Base-by-base conservation (phyloP, 2,113 vertebrate genomes). In the Callipepla californica region DNA sequence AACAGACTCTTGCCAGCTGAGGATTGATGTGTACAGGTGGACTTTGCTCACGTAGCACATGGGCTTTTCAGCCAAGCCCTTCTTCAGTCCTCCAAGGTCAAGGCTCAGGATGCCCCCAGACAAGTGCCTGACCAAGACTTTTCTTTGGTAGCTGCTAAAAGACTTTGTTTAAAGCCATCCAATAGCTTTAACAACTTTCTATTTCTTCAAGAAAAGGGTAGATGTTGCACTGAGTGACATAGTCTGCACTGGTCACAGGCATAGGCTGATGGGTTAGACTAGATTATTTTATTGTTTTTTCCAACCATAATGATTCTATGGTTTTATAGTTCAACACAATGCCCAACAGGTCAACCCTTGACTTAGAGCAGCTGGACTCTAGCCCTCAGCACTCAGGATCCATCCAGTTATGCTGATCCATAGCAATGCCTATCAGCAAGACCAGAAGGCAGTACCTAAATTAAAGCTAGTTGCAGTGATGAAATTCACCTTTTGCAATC, bases 401-500 rank as follows among this genome's bases (percentile, higher is more conserved):
- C 58, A 50, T 67, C n/a, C 0, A 1, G 38, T 11, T 85, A 42
- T 55, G 68, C 45, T 85, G 50, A 80, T 59, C 34, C 63, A 74
- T 7, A 93, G 11, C 65, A 50, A 12, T 70, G 61, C 85, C 76
- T 88, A 88, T 80, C 90, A 93, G 70, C 70, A 57, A 85, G 42
- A 82, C 63, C 50, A 85, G 81, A 77, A 92, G 88, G 79, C 65
- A 93, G 10, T 20, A 19, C 53, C n/a, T 38, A 23, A 58, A 85
- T 80, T 68, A 95, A 87, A 95, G 79, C 45, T 77, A 55, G 34
- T 85, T 1, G 0, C 55, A 34, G 0, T 93, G 68, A 63, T n/a
- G 68, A 93, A 96, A 96, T 15, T 86, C 63, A 65, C n/a, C 40
- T 70, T 79, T n/a, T 81, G 84, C 84, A 95, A 87, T 65, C 58